These are phyloP conservation scores for Zaprionus nigranus DNA, from an alignment of 1,140 invertebrate genomes.

Conservation along the genomic window DNA sequence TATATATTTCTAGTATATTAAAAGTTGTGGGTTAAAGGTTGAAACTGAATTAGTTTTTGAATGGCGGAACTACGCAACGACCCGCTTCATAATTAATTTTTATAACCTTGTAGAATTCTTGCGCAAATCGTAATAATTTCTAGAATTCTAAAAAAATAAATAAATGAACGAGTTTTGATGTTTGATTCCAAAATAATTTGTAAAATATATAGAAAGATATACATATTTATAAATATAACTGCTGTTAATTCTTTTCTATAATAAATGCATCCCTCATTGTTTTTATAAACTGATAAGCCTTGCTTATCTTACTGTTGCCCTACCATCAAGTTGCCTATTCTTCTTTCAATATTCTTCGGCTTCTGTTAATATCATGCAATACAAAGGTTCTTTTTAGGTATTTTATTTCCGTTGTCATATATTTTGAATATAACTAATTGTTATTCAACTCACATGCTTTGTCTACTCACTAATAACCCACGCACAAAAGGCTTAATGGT, in stretches of 20 bases:
- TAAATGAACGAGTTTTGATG: no score
- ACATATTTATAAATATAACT: no score
- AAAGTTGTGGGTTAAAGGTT: constrained; percentile 3
- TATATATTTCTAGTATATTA: constrained; percentile 7
- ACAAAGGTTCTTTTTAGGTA: neutral
- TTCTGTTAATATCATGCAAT: neutral
- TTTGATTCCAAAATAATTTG: neutral
- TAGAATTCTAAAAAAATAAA: neutral
- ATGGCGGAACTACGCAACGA: neutral
- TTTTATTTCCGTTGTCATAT: neutral
- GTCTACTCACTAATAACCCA: neutral
- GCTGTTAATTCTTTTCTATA: no score
- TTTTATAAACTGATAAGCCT: neutral
- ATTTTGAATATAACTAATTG: neutral
- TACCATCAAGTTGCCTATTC: neutral
- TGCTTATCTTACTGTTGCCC: neutral
- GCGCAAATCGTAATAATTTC: neutral
- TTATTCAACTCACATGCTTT: neutral
- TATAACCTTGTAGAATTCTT: neutral
- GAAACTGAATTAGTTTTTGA: neutral
- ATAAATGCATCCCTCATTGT: no score
- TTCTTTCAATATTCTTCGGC: no score
- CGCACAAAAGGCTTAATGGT: neutral
- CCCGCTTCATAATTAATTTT: neutral
- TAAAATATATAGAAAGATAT: no score